Conservation (phyloP, 2,113 vertebrate genomes). For the Laterallus jamaicensis region DNA sequence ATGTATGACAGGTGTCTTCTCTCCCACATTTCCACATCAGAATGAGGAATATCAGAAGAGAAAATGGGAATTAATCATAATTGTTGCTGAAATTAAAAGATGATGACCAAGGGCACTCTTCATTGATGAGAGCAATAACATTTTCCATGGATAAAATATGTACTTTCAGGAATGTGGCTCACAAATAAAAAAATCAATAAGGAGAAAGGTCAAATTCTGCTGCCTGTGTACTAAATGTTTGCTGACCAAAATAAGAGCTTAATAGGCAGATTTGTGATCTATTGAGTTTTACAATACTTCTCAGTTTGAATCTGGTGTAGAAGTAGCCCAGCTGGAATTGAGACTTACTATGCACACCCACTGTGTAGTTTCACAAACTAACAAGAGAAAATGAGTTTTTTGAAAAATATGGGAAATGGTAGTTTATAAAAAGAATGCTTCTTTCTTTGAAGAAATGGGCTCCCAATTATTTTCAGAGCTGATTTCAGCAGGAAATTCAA, state of each 20-base stretch:
- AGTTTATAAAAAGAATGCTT: background rate
- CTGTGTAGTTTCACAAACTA: background rate
- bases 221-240: background rate
- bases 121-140: background rate
- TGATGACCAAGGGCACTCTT: background rate
- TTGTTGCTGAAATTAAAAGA: background rate
- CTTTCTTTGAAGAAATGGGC: background rate
- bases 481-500: slow-evolving; percentile 3
- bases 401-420: background rate
- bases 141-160: background rate
- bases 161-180: background rate
- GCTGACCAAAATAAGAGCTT: background rate
- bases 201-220: slow-evolving; percentile 12
- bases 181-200: slow-evolving; percentile 7
- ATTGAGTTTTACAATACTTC: background rate
- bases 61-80: background rate
- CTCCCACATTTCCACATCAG: background rate
- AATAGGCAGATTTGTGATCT: background rate
- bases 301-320: background rate
- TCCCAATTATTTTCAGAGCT: slow-evolving; percentile 32
- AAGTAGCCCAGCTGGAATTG: background rate
- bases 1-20: background rate
- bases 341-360: background rate
- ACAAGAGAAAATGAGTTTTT: background rate
- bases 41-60: background rate